Base-by-base conservation (phyloP, 2,888 invertebrate species). In the Sabatieria punctata region DNA sequence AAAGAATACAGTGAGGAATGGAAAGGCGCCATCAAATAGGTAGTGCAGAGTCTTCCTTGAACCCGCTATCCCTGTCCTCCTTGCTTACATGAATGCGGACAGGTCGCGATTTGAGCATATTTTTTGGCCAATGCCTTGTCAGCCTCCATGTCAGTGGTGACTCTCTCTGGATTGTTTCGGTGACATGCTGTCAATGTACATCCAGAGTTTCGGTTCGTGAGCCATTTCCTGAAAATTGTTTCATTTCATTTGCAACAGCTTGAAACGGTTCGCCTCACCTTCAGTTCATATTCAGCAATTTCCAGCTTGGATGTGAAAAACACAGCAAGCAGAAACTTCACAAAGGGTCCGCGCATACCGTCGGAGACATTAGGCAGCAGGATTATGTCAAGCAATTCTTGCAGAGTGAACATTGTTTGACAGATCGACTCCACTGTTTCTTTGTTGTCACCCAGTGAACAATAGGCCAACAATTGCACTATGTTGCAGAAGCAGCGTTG, bases 361-460 rank as follows among this genome's bases (percentile, higher is more conserved):
- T 57, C 59, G 47, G 52, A 57, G 42, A 66, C 55, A n/a, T 47
- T 48, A 1, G 52, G 47, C 50, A 63, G 59, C 48, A 59, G 64
- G 35, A 67, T 52, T 11, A 65, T 59, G 41, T 59, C 57, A 40
- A 66, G 52, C 19, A 66, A 51, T 45, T 67, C 65, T 1, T 57
- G 51, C 24, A 64, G 58, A 39, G 56, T 59, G 56, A 67, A 65
- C 51, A 66, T 65, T 27, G 64, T 65, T 58, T 66, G 66, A 52
- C 65, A 65, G 49, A 67, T 65, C 1, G 65, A 65, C 52, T 67
- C 66, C 33, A 66, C 65, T 48, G 63, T 65, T 15, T 63, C n/a
- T n/a, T 62, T 54, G 52, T 67, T 66, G 51, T 67, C 66, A n/a
- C 66, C 66, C 64, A 26, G 26, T 11, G 65, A 65, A 58, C 66